Conservation (phyloP, 1,140 invertebrate species). For the Planococcus citri region DNA sequence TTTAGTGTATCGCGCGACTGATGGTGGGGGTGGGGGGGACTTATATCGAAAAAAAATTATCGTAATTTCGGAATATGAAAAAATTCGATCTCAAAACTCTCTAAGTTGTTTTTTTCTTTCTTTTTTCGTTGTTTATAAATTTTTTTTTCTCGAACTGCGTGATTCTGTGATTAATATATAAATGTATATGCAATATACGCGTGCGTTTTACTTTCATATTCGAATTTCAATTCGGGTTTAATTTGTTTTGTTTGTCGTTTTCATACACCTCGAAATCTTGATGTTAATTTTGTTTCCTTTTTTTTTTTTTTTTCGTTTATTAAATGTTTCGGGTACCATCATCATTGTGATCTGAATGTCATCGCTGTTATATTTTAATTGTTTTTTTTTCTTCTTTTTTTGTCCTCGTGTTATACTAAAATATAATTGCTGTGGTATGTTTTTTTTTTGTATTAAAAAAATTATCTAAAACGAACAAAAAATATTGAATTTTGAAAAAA, state of each 20-base stretch:
- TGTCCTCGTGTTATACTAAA: too few relatives aligned
- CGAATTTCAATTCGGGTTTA: neutral
- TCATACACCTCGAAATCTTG: neutral
- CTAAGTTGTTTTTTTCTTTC: too few relatives aligned
- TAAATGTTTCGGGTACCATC: neutral
- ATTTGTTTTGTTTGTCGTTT: too few relatives aligned
- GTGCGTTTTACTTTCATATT: neutral
- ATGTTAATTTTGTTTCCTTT: neutral
- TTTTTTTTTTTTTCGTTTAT: too few relatives aligned
- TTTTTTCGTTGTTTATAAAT: too few relatives aligned
- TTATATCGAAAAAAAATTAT: too few relatives aligned
- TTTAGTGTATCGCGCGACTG: too few relatives aligned
- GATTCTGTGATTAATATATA: neutral
- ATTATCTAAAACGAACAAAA: neutral
- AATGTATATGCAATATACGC: neutral
- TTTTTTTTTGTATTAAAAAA: neutral
- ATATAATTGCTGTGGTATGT: neutral
- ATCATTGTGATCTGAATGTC: neutral
- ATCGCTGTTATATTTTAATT: neutral
- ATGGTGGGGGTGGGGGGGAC: too few relatives aligned
- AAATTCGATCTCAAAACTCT: too few relatives aligned
- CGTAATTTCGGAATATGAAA: too few relatives aligned
- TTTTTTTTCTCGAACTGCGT: neutral
- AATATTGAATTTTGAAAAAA: neutral
- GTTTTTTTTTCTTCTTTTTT: neutral